Base-by-base conservation (phyloP, 1,140 invertebrate species). In the Tetraneura akinire region DNA sequence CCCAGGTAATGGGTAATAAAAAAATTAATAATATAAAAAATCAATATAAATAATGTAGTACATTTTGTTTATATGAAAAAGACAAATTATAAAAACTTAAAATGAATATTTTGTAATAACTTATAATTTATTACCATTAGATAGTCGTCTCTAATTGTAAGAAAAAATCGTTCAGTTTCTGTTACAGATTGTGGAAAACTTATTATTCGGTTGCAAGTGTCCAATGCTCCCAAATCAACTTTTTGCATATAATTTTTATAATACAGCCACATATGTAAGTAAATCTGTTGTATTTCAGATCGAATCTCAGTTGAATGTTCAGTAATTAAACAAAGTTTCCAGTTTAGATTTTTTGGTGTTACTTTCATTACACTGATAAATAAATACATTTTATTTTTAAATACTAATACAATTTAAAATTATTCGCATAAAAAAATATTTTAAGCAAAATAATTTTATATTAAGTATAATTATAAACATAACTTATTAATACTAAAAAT, bases 81-180 rank as follows among this genome's bases (percentile, higher is more conserved):
- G n/a, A n/a, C n/a, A n/a, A n/a, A n/a, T n/a, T n/a, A n/a, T n/a
- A n/a, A n/a, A n/a, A n/a, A n/a, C n/a, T n/a, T n/a, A n/a, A n/a
- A n/a, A n/a, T n/a, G n/a, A n/a, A n/a, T n/a, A n/a, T n/a, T n/a
- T 37, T 4, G 8, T 37, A 37, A 37, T 37, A 37, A 60, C 16
- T 16, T 14, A 18, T 68, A 68, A 47, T 68, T 45, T 14, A 3
- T 76, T 62, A 78, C 74, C 74, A 78, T 78, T 57, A 57, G 60
- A 62, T 78, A 78, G n/a, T 78, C 74, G 62, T 78, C 74, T 13
- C 74, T 45, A 13, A 78, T 62, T n/a, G 74, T 78, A 62, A 60
- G 37, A 57, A n/a, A 62, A 78, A 78, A 47, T 29, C 32, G 13
- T 62, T 78, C 74, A 62, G 74, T 62, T 60, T 62, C 74, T 10